Evolutionary conservation across 1,140 invertebrate species (phyloP), one percentile per base, ranked within the genome.

Genomic region (Trialeurodes vaporariorum): DNA sequence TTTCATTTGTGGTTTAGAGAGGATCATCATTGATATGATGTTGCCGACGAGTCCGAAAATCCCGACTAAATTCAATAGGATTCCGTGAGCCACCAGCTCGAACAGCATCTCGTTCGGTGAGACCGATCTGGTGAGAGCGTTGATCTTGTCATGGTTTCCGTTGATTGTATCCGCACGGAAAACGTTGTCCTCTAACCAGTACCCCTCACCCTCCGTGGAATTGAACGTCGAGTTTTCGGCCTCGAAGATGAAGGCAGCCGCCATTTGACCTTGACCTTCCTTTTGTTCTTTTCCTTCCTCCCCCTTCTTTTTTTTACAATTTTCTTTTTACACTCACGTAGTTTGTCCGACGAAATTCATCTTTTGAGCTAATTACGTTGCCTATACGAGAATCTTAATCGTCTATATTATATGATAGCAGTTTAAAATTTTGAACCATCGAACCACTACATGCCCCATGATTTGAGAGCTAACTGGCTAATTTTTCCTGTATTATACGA

Each of bases 1-100:
- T 71, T 88, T 85, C 94, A 96, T 96, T 74, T 95, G 92, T 0
- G 92, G 93, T 40, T 93, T 83, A 17, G 89, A 92, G 11, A 97
- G 81, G 27, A 98, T 94, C 24, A 94, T 87, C 81, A 96, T 93
- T 0, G 92, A 91, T 22, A 96, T 87, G 25, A 88, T 82, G 77
- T 97, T 97, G 65, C 93, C 93, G 1, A 96, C 79, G 27, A 97
- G 86, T 0, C 95, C 94, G 26, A 93, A 85, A 0, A 89, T 73
- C 63, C 92, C 91, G 21, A 96, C 85, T 17, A 88, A 75, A 74
- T 92, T 92, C 17, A 95, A 82, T 59, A 94, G 78, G 59, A 96
- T 82, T 22, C 93, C 93, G 76, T 90, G 90, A 26, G 89, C 84
- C 74, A 93, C 83, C 79, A 95, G 94, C 70, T 91, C 86, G 70